Base-by-base conservation (phyloP, 1,140 invertebrate species). In the Oncopodura yosiiana region DNA sequence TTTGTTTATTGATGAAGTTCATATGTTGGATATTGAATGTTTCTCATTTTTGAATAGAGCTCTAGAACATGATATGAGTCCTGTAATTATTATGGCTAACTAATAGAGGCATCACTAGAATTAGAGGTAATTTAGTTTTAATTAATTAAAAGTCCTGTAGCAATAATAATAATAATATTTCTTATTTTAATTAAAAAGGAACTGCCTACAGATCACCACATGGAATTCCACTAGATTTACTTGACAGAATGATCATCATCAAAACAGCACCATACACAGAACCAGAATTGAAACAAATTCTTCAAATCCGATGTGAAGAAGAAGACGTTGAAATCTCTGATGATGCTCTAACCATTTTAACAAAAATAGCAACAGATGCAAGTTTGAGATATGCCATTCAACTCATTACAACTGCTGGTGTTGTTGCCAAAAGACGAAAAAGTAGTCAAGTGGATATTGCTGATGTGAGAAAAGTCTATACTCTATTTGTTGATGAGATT, bases 1-100 rank as follows among this genome's bases (percentile, higher is more conserved):
- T 12, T 71, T 93, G 0, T 93, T 94, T 63, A 85, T 93, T 64
- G 88, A 94, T 65, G 88, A 93, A 73, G 83, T 84, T 1, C 95
- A 99, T 67, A 98, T 99, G 94, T 72, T 99, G 56, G 95, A 99
- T 66, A 92, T 99, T 44, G 94, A 99, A 70, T 98, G 94, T 69
- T 99, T 99, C 73, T 97, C 94, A 1, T 99, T 91, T 70, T 71
- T 98, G 1, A 99, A 99, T 74, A 79, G 94, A 41, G 94, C 94
- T 0, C 71, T 99, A 21, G 95, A 99, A 68, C 87, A 87, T 61
- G 94, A 98, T 66, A 94, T 97, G 79, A 86, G 94, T 0, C 95
- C 95, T 0, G 84, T 99, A 23, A 83, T 99, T 2, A 93, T 99
- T 8, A 96, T 98, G 88, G 95, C 95, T 1, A n/a, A 98, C 94